These are phyloP conservation scores for Tricholaema leucomelas DNA, from an alignment of 2,113 vertebrate genomes.

Conservation along the genomic window DNA sequence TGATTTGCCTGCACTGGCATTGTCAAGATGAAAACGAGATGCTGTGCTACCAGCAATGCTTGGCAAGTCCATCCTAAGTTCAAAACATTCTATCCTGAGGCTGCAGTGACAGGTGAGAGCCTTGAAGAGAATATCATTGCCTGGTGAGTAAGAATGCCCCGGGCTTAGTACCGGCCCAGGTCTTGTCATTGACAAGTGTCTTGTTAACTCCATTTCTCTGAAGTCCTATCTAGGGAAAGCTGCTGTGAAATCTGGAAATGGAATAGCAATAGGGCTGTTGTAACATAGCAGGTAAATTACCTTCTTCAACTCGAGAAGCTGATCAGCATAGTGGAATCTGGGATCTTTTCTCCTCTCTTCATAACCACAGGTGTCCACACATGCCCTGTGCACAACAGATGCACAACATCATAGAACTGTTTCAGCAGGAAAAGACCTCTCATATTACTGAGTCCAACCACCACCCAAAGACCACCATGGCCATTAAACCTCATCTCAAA, in stretches of 20 bases:
- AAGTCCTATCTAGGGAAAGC: background rate
- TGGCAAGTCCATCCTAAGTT: background rate
- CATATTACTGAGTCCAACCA: no score
- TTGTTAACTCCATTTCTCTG: background rate
- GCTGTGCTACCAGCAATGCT: background rate
- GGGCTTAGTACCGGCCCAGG: background rate
- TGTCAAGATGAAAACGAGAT: background rate
- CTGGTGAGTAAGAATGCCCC: background rate
- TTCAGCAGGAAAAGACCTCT: no score
- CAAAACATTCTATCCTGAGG: background rate
- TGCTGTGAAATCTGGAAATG: background rate
- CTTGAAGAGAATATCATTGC: background rate
- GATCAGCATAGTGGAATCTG: background rate
- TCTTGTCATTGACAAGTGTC: background rate
- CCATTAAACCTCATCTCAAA: no score
- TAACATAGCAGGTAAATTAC: background rate
- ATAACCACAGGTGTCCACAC: background rate
- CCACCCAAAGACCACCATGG: no score
- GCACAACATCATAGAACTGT: no score
- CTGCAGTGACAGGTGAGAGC: background rate
- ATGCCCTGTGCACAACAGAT: background rate
- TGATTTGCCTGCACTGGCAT: background rate
- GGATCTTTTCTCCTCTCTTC: background rate
- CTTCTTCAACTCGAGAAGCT: background rate
- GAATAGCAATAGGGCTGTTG: background rate